Evolutionary conservation across 2,113 vertebrate species (phyloP), one percentile per base, ranked within the genome.

Genomic region (Oncorhynchus mykiss): DNA sequence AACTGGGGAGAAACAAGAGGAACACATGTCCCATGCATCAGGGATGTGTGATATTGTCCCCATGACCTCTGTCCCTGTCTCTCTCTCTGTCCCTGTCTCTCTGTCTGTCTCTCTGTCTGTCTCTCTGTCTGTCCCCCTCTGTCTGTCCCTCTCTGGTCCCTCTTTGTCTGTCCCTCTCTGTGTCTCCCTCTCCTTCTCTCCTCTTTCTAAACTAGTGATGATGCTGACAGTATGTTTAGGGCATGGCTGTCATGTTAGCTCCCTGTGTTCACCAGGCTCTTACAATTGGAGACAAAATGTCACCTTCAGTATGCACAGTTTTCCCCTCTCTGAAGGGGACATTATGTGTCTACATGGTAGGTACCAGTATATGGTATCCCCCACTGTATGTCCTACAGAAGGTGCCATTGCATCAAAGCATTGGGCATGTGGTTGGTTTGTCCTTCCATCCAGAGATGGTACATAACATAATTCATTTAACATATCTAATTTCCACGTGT

Each of bases 1-100:
- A 9, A 4, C 34, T 20, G 16, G 25, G 12, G 39, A 34, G 3
- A 45, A 45, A 45, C 39, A 5, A 45, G 39, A 45, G 39, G 39
- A 45, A 45, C 39, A 45, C 11, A 45, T 45, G 9, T 9, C 39
- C 39, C 9, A 45, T 45, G 39, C 39, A 12, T 70, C 20, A 5
- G 45, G 34, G 22, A 20, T 34, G n/a, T 45, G 31, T 49, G 68
- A 70, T 70, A 39, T 54, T 49, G 45, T 70, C 34, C 68, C 68
- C 68, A 49, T 22, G 68, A 49, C 39, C 67, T 66, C 25, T 16
- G n/a, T 65, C 62, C 27, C 65, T 18, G 8, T 29, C 65, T 31
- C 4, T 4, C 12, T 14, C 13, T 29, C 27, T 27, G 3, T 66
- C 25, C 3, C 2, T 66, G 11, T 66, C 64, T 66, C 12, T 67